Evolutionary conservation across 2,888 invertebrate genomes (phyloP), one percentile per base, ranked within the genome.

Genomic region (Rapana venosa): DNA sequence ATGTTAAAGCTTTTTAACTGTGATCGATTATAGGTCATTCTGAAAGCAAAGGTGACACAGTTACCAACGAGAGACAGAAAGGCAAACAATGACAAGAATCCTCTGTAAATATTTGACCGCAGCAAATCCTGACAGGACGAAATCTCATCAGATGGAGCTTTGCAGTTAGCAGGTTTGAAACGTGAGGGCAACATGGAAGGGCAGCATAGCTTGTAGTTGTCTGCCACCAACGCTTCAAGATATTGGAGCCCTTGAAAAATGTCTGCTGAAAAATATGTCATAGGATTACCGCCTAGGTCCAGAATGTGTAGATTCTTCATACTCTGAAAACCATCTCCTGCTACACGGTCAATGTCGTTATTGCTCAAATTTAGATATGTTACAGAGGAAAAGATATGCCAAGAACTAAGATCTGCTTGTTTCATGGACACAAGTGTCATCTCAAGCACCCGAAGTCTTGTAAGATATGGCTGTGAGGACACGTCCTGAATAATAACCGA

Each of bases 61-160:
- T 85, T 85, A 26, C 85, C 85, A 15, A 85, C 6, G 1, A 85
- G n/a, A 13, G 85, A 85, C 6, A 85, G 30, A 58, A 56, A 8
- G 4, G 85, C 56, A 35, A 47, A 47, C 32, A 85, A 15, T 5
- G 58, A 85, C 56, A 85, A 35, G 13, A n/a, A 85, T 30, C n/a
- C 26, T 13, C 85, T 30, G 85, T 85, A 85, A 2, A 85, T 1
- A 26, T 85, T 20, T 58, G 85, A 85, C 8, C n/a, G 56, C 58
- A 85, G 22, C 85, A 85, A n/a, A 58, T 30, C 56, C 17, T 85
- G 35, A 26, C 85, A 85, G n/a, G 85, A 85, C 8, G 85, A 85
- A 26, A 85, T 85, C 85, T 47, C 56, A 58, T 85, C 85, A 56
- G 20, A 26, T 56, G 85, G 85, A 30, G 85, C 85, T 15, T 85